Conservation (phyloP, 2,797 vertebrate genomes). For the Sternarchorhynchus goeldii region DNA sequence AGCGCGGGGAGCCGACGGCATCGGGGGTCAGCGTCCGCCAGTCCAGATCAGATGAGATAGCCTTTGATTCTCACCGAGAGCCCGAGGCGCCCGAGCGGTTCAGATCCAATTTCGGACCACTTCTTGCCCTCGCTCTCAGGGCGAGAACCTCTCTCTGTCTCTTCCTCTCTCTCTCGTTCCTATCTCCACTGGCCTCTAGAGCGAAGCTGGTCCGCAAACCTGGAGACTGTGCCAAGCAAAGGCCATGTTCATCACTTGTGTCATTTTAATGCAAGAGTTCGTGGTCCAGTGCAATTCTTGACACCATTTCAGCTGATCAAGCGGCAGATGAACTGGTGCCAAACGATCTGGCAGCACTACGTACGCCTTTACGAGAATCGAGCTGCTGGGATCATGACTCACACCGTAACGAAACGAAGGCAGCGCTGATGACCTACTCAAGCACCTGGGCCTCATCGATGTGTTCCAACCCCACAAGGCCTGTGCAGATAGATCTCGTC, state of each 20-base stretch:
- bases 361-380: not conserved
- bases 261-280: not conserved
- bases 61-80: slow-evolving; percentile 43
- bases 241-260: not conserved
- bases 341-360: not conserved
- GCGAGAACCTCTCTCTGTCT: not conserved
- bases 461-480: slow-evolving; percentile 27
- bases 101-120: slow-evolving; percentile 48
- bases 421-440: slow-evolving; percentile 21
- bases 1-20: slow-evolving; percentile 7
- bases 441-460: slow-evolving; percentile 23
- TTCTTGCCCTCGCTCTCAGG: slow-evolving; percentile 15
- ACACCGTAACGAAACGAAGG: slow-evolving; percentile 26
- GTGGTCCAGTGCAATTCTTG: not conserved
- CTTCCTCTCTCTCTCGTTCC: not conserved
- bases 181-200: slow-evolving; percentile 14
- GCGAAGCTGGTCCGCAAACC: slow-evolving; percentile 17
- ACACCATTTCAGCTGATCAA: not conserved
- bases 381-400: slow-evolving; percentile 29
- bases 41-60: slow-evolving; percentile 43
- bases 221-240: not conserved
- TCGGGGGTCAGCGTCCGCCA: slow-evolving; percentile 12
- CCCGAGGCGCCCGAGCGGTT: slow-evolving; percentile 28
- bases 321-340: not conserved
- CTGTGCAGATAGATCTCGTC: slow-evolving; percentile 48